Conservation (phyloP, 2,797 vertebrate genomes). For the Capromys pilorides region DNA sequence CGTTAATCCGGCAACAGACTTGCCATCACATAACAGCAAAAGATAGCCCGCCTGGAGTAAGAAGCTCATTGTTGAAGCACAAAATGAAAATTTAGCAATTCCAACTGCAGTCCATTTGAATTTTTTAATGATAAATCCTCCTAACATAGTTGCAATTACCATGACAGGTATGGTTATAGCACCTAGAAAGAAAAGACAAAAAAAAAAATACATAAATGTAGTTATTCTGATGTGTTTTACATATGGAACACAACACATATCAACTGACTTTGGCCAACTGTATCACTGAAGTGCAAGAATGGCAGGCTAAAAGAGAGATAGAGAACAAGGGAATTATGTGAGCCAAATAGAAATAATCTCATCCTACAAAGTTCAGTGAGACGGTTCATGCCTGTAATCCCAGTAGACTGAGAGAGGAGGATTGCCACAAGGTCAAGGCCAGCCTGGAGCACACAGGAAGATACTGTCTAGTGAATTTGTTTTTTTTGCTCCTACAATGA, state of each 20-base stretch:
- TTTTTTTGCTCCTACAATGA: background rate
- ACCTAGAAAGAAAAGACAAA: conserved; percentile 76
- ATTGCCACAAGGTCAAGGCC: background rate
- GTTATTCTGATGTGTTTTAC: background rate
- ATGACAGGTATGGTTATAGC: conserved; percentile 79
- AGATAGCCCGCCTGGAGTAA: background rate
- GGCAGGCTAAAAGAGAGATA: background rate
- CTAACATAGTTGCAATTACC: conserved; percentile 81
- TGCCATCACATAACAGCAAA: conserved; percentile 82
- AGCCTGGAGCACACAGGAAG: background rate
- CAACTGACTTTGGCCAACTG: background rate
- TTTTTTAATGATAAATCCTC: conserved; percentile 86
- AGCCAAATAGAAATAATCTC: background rate
- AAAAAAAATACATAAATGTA: background rate
- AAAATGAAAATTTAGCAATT: conserved; percentile 80
- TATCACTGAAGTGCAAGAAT: background rate
- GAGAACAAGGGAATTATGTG: background rate
- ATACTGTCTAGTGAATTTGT: background rate
- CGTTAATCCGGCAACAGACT: conserved; percentile 84
- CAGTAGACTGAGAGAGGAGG: background rate
- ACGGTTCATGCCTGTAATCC: background rate
- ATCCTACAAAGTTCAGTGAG: background rate
- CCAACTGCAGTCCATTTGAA: conserved; percentile 79
- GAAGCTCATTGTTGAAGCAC: background rate
- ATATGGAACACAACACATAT: background rate